Evolutionary conservation across 2,888 invertebrate species (phyloP).

Genomic region (Agrilus cyanescens): DNA sequence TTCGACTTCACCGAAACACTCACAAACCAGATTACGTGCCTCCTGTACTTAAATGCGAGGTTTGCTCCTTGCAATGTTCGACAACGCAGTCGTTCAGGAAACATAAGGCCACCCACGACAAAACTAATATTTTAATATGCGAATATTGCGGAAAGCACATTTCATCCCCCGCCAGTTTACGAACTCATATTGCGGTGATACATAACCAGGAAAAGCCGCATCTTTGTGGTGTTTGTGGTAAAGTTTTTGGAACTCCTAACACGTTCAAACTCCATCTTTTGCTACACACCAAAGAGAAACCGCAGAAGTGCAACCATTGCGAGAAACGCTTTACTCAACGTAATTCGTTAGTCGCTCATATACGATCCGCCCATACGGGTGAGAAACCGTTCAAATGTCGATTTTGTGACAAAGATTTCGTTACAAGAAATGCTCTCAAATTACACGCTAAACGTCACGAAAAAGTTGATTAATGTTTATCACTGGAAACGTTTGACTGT

Average conservation of each 20-base stretch:
- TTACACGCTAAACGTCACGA: conserved; percentile 16
- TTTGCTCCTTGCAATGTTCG: neutral
- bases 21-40: conserved; percentile 4
- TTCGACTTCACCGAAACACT: neutral
- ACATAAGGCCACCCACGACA: too few relatives aligned
- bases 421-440: conserved; percentile 17
- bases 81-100: neutral
- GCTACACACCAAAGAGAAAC: conserved; percentile 24
- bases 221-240: conserved; percentile 18
- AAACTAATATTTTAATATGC: neutral
- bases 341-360: conserved; percentile 25
- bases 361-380: conserved; percentile 19
- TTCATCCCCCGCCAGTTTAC: too few relatives aligned
- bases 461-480: neutral
- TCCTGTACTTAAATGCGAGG: conserved; percentile 2
- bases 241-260: conserved; percentile 18
- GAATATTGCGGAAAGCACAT: too few relatives aligned
- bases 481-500: too few relatives aligned
- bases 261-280: conserved; percentile 22
- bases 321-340: conserved; percentile 24
- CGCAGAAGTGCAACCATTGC: conserved; percentile 21
- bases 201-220: conserved; percentile 14
- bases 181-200: neutral
- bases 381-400: conserved; percentile 33
- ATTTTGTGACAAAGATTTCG: conserved; percentile 18